Base-by-base conservation (phyloP, 2,797 vertebrate genomes). In the Hybognathus amarus region DNA sequence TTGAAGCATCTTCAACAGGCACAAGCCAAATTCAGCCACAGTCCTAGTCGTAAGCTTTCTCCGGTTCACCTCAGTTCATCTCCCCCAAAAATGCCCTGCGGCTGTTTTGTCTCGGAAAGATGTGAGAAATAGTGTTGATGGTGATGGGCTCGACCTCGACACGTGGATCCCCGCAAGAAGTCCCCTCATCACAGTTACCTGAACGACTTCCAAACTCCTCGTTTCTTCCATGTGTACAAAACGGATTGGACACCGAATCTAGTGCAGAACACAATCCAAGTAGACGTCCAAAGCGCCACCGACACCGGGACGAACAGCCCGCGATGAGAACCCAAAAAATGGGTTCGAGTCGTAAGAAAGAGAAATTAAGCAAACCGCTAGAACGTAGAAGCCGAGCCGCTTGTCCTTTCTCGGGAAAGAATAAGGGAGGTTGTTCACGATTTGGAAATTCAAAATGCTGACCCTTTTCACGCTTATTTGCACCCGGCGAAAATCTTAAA, bases 201-300 rank as follows among this genome's bases (percentile, higher is more conserved):
- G 81, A 95, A 92, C 0, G 95, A 95, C 67, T 94, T 94, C 66
- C 95, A 90, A 96, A 96, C 90, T 97, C 96, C 90, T 96, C 96
- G 84, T 96, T 97, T 86, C n/a, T 96, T 95, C 96, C 95, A 96
- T 0, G 96, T 97, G 91, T 96, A 96, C 80, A 97, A 86, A 96
- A 92, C 1, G 96, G 96, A 90, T 96, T 96, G 89, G 96, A 91
- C 22, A 95, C 95, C 95, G 1, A 95, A 96, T 52, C 96, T 92
- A 2, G 94, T 89, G 87, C 95, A 96, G 88, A 96, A 95, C 79
- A 96, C 90, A 22, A 96, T 90, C 96, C 96, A 96, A 82, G 95
- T 94, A 77, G 92, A 91, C 17, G 93, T 94, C 88, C 94, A 93
- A 82, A 95, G 86, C 15, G 91, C 93, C 56, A 89, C 90, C n/a